Base-by-base conservation (phyloP, 2,113 vertebrate genomes). In the Phrynocephalus versicolor region DNA sequence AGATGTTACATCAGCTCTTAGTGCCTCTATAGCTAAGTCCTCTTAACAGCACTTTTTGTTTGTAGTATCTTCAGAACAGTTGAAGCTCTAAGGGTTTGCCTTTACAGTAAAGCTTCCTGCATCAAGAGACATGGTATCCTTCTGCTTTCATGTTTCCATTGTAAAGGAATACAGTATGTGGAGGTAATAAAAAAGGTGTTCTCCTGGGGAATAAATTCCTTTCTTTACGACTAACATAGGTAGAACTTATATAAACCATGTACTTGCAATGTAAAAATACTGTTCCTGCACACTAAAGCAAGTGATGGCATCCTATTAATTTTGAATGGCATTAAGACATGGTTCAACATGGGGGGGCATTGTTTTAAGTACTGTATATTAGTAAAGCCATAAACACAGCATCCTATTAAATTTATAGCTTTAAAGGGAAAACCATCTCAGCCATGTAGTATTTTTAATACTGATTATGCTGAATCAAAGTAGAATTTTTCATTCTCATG, bases 1-100 rank as follows among this genome's bases (percentile, higher is more conserved):
- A 90, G 93, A 90, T 91, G 83, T 84, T 91, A 82, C 74, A 88
- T 94, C 93, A 87, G 88, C 87, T 74, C 55, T 13, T 82, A 80
- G 60, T 84, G 86, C 83, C 87, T 94, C 91, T 94, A 86, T 88
- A 73, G 89, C 41, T 88, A 76, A 71, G 2, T 91, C 86, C 87
- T 93, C 69, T 88, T 64, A 51, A 45, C 89, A 81, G 58, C 64
- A 87, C 70, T 90, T 82, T 89, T 84, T 64, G 64, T 78, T 71
- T 88, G 72, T 79, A 69, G 35, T 19, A n/a, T 64, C 5, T 39
- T 86, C 51, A 79, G 8, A 84, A 62, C 69, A 76, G 37, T 85
- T 83, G 21, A 51, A 76, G 35, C 30, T 51, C 45, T 25, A 55
- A 33, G 30, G 33, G 2, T 30, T 15, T 6, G 9, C 58, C 86